Conservation (phyloP, 2,888 invertebrate species). For the Steinernema hermaphroditum region DNA sequence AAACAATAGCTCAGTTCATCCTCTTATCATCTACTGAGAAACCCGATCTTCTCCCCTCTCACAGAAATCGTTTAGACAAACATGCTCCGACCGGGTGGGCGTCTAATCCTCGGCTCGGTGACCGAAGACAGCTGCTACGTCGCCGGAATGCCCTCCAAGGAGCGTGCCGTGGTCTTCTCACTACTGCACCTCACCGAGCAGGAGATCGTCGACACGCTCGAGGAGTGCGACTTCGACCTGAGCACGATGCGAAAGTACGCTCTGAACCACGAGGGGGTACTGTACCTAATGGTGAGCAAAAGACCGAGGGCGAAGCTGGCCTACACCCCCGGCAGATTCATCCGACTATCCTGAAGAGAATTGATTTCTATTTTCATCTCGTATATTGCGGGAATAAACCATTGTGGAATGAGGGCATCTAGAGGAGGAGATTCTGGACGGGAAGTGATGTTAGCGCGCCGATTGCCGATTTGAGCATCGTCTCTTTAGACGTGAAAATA, state of each 20-base stretch:
- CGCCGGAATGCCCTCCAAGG: conserved; percentile 44
- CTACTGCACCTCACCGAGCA: conserved; percentile 53
- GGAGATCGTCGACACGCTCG: conserved; percentile 48
- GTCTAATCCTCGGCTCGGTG: conserved; percentile 58
- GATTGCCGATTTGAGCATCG: no score
- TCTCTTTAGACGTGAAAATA: no score
- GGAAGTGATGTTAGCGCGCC: no score
- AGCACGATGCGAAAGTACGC: conserved; percentile 47
- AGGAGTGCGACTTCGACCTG: conserved; percentile 43
- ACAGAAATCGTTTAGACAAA: conserved; percentile 19
- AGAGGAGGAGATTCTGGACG: no score
- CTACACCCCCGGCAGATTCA: no score
- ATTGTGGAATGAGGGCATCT: no score
- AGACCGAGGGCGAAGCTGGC: neutral
- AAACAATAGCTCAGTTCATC: neutral
- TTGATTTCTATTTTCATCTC: no score
- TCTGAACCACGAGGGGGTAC: conserved; percentile 58
- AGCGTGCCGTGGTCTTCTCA: conserved; percentile 49
- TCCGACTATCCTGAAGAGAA: no score
- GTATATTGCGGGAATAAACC: no score
- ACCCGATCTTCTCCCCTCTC: no score
- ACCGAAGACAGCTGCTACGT: conserved; percentile 59
- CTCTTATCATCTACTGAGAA: neutral
- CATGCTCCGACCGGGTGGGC: conserved; percentile 54
- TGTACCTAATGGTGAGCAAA: conserved; percentile 59